A percentile compares a stretch with the other conserved stretches of the same genome.
These are phyloP conservation scores for Pitta sordida DNA, from an alignment of 2,113 vertebrate genomes.

Conservation along the genomic window DNA sequence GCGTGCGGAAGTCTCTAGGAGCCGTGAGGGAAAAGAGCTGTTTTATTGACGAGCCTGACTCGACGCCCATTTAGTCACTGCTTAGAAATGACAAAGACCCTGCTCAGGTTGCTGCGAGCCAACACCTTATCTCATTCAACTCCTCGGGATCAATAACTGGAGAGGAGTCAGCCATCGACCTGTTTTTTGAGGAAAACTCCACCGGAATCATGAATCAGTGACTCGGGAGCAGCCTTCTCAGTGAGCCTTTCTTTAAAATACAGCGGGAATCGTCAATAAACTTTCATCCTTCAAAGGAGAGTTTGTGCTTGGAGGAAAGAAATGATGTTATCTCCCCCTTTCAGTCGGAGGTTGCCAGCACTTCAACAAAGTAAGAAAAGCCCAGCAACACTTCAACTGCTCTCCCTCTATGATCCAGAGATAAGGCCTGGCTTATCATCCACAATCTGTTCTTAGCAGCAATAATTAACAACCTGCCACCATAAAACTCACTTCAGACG, in stretches of 20 bases:
- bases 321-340: not conserved
- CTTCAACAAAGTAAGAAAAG: not conserved
- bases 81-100: not conserved
- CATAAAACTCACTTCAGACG: not conserved
- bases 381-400: not conserved
- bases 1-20: fast-evolving
- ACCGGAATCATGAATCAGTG: not conserved
- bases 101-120: not conserved
- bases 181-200: not conserved
- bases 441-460: not conserved
- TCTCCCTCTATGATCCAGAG: not conserved
- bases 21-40: not conserved
- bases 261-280: not conserved
- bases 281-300: not conserved
- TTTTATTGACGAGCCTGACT: not conserved
- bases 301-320: not conserved
- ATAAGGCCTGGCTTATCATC: not conserved
- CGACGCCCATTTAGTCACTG: not conserved
- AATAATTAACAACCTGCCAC: not conserved
- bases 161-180: not conserved
- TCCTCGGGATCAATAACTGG: not conserved
- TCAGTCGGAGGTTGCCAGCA: not conserved
- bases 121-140: not conserved
- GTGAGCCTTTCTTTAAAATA: not conserved
- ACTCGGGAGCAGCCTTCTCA: not conserved